Base-by-base conservation (phyloP, 2,113 vertebrate species). In the Pristiophorus japonicus region DNA sequence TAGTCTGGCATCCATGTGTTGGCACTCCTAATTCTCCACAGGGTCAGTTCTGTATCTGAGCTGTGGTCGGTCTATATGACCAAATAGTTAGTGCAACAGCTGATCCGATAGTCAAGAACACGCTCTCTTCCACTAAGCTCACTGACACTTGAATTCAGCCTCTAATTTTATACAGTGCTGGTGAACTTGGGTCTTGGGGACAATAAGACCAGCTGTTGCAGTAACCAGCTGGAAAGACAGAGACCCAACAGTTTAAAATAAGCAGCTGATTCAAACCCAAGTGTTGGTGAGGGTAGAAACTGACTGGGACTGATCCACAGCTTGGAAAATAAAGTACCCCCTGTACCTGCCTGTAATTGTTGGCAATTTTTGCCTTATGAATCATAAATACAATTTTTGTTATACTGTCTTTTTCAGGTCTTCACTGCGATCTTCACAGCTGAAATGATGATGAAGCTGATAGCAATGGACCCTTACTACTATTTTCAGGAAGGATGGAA, bases 401-500 rank as follows among this genome's bases (percentile, higher is more conserved):
- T 42, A 45, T 14, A 16, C 51, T 16, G 1, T 75, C 45, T 78
- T 59, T 95, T 96, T 7, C 96, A 99, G 99, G 98, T 99, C 96
- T 99, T 99, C 97, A 99, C 99, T 2, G 99, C 98, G 12, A 99
- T 99, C 97, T 99, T 99, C 97, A 99, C 99, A 63, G 98, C 98
- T 0, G 99, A 99, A 97, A 99, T 99, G 99, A 98, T 99, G 96
- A 98, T 99, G 96, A 99, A 99, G 96, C 98, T 99, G 95, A 96
- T 99, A 73, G 99, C 99, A 75, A 99, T 99, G 99, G 99, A 99
- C 96, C 99, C 99, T 7, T 99, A 99, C 97, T 99, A 99, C 97
- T 99, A 99, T 97, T 99, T 99, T 96, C 99, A 99, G 96, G 99
- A 98, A 96, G 99, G 99, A 95, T 99, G 99, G 99, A 99, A 99